phyloP scores from a whole-genome alignment of 2,797 vertebrate genomes.

The Leptatherina wallacei region DNA sequence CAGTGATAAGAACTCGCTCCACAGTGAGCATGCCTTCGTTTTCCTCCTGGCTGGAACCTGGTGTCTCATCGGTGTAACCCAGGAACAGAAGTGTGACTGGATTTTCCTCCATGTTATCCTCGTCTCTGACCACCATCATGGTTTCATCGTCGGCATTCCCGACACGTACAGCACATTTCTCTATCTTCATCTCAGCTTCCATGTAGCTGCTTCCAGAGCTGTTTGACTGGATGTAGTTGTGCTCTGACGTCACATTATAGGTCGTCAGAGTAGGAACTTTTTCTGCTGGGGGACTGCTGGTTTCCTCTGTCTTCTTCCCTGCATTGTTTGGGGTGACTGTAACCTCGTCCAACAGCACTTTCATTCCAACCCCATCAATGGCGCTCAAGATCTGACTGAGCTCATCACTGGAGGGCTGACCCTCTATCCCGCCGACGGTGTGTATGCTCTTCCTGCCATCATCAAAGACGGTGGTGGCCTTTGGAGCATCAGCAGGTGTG shows the following conservation, averaged over 20 bases:
- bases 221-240: not conserved
- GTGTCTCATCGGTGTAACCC: slow-evolving; percentile 69
- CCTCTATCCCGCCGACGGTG: slow-evolving; percentile 30
- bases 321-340: slow-evolving; percentile 20
- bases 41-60: slow-evolving; percentile 22
- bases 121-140: slow-evolving; percentile 23
- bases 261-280: slow-evolving; percentile 5
- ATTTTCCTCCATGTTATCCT: slow-evolving; percentile 48
- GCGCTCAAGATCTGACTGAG: slow-evolving; percentile 72
- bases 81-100: slow-evolving; percentile 78
- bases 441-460: slow-evolving; percentile 78
- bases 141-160: slow-evolving; percentile 18
- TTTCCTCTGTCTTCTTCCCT: slow-evolving; percentile 21
- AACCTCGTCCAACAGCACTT: slow-evolving; percentile 65
- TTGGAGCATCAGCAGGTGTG: slow-evolving; percentile 7
- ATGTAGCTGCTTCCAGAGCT: not conserved
- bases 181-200: slow-evolving; percentile 6
- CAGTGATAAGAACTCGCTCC: slow-evolving; percentile 77
- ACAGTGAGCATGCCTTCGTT: slow-evolving; percentile 62
- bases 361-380: slow-evolving; percentile 72
- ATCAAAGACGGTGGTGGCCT: slow-evolving; percentile 64
- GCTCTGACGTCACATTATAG: slow-evolving; percentile 2
- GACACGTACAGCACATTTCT: slow-evolving; percentile 11
- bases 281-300: not conserved
- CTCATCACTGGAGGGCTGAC: slow-evolving; percentile 69